Conservation (phyloP, 2,888 invertebrate species). For the Cordilura impudica region DNA sequence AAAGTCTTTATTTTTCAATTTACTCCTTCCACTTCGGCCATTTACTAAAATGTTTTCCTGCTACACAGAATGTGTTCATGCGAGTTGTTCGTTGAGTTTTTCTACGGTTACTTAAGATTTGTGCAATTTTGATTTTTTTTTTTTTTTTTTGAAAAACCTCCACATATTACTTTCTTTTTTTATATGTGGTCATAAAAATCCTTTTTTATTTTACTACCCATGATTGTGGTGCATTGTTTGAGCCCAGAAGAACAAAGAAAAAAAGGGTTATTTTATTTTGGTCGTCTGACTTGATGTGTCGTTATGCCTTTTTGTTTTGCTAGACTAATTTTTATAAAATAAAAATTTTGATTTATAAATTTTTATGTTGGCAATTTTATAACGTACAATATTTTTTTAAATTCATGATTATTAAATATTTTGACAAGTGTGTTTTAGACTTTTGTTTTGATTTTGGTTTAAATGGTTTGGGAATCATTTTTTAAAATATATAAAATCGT, state of each 20-base stretch:
- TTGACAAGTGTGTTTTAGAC: slow-evolving; percentile 49
- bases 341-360: slow-evolving; percentile 60
- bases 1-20: background rate
- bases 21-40: background rate
- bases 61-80: slow-evolving; percentile 10
- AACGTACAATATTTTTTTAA: slow-evolving; percentile 26
- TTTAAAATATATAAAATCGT: slow-evolving; percentile 35
- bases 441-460: slow-evolving; percentile 5
- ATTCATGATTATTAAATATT: slow-evolving; percentile 46
- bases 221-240: slow-evolving; percentile 41
- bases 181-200: slow-evolving; percentile 54
- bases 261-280: slow-evolving; percentile 46
- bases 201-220: slow-evolving; percentile 32
- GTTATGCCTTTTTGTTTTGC: slow-evolving; percentile 11
- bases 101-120: slow-evolving; percentile 17
- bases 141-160: background rate
- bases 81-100: slow-evolving; percentile 3
- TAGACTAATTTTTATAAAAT: slow-evolving; percentile 56
- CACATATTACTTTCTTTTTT: slow-evolving; percentile 32
- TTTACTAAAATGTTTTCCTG: background rate
- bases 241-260: background rate
- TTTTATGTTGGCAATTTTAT: slow-evolving; percentile 34
- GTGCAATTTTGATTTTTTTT: slow-evolving; percentile 6
- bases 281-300: slow-evolving; percentile 3
- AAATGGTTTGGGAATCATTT: slow-evolving; percentile 38